Conservation (phyloP, 2,113 vertebrate genomes). For the Osmerus eperlanus region DNA sequence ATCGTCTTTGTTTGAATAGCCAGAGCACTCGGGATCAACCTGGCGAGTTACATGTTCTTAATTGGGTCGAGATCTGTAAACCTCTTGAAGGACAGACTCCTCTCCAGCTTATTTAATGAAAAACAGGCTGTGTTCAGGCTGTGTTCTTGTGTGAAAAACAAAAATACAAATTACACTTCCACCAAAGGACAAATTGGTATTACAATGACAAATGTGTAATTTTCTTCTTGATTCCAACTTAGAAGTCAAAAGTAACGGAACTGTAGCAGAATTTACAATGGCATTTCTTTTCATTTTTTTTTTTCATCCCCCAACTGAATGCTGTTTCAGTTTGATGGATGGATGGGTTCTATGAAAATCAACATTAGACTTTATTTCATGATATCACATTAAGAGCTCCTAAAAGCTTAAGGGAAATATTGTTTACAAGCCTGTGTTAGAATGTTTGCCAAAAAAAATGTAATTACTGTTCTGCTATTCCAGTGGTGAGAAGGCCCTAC, state of each 20-base stretch:
- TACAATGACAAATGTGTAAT: conserved; percentile 33
- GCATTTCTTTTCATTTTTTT: conserved; percentile 12
- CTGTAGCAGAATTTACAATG: conserved; percentile 20
- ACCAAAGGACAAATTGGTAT: conserved; percentile 34
- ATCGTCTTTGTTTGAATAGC: conserved; percentile 60
- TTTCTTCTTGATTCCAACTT: conserved; percentile 45
- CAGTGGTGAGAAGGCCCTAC: conserved; percentile 37
- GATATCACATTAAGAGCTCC: conserved; percentile 24
- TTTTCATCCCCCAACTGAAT: background rate
- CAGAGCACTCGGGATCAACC: conserved; percentile 59
- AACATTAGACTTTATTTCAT: conserved; percentile 63
- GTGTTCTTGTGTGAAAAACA: conserved; percentile 9
- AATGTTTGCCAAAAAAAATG: conserved; percentile 61
- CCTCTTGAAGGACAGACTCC: conserved; percentile 25
- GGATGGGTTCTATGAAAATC: conserved; percentile 45
- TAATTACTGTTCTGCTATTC: conserved; percentile 49
- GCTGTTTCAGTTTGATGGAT: conserved; percentile 44
- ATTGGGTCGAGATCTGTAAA: conserved; percentile 32
- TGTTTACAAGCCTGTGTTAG: conserved; percentile 73
- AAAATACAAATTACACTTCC: conserved; percentile 34
- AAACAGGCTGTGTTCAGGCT: conserved; percentile 27
- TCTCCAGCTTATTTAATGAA: conserved; percentile 39
- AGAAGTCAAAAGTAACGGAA: conserved; percentile 11
- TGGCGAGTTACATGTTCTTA: conserved; percentile 65
- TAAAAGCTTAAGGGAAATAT: conserved; percentile 62